Evolutionary conservation across 2,797 vertebrate species (phyloP).

Genomic region (Parotocinclus haroldoi): DNA sequence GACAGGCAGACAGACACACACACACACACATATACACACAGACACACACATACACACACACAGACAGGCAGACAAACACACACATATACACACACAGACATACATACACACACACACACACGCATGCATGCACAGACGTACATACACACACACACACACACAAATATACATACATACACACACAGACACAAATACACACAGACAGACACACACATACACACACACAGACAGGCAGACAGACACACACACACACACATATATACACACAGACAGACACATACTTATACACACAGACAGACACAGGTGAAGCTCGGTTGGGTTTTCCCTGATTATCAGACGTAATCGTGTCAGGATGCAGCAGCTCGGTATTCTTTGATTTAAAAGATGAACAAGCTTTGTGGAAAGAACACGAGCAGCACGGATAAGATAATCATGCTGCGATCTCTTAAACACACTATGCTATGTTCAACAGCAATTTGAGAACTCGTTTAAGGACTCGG

Average conservation of each 20-base stretch:
- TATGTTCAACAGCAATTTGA: slow-evolving; percentile 68
- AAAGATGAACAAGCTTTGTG: slow-evolving; percentile 41
- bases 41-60: background rate
- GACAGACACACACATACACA: slow-evolving; percentile 32
- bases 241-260: no score
- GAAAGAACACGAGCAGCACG: slow-evolving; percentile 31
- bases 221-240: background rate
- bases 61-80: slow-evolving; percentile 38
- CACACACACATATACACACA: no score
- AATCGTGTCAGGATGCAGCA: background rate
- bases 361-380: slow-evolving; percentile 33
- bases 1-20: slow-evolving; percentile 56
- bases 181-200: no score
- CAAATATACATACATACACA: no score
- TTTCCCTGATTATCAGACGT: background rate
- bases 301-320: background rate
- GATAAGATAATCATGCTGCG: slow-evolving; percentile 49
- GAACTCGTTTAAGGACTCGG: slow-evolving; percentile 66
- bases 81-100: no score
- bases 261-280: background rate
- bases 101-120: background rate
- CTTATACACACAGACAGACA: slow-evolving; percentile 59
- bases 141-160: no score
- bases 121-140: no score
- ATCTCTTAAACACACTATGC: slow-evolving; percentile 57